A percentile compares a stretch with the other conserved stretches of the same genome.
These are phyloP conservation scores for Cheirogaleus major DNA, from an alignment of 2,797 vertebrate species.

Conservation along the genomic window DNA sequence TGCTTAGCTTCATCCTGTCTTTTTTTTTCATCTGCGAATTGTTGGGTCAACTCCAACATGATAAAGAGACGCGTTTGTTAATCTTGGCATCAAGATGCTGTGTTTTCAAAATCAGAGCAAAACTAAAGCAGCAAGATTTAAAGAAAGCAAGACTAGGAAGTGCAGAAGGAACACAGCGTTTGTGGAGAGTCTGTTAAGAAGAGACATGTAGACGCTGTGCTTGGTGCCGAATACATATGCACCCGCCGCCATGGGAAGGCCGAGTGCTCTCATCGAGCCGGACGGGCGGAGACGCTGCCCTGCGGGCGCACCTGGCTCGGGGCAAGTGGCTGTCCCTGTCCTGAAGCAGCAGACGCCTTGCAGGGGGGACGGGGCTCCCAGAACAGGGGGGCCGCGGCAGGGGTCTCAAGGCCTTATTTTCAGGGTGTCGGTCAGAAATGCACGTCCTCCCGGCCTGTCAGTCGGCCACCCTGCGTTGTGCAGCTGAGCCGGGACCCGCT, in stretches of 20 bases:
- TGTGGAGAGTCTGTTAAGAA: not conserved
- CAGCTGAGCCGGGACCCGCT: rapidly evolving
- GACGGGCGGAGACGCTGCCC: rapidly evolving
- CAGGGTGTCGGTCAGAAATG: rapidly evolving
- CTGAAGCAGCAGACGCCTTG: rapidly evolving
- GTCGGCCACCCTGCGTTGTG: rapidly evolving
- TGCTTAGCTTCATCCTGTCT: not conserved
- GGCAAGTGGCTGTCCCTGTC: too few species aligned
- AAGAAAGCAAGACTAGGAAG: not conserved
- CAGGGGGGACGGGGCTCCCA: rapidly evolving
- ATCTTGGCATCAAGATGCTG: conserved; percentile 54
- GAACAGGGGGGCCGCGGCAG: rapidly evolving
- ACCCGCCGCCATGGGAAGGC: rapidly evolving
- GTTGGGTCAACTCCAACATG: conserved; percentile 33
- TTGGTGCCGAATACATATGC: rapidly evolving
- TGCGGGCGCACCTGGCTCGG: rapidly evolving
- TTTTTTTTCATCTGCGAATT: not conserved
- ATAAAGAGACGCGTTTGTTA: conserved; percentile 55
- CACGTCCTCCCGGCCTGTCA: rapidly evolving
- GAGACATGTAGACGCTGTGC: not conserved
- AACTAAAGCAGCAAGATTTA: not conserved
- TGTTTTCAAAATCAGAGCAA: not conserved
- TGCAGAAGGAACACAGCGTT: rapidly evolving
- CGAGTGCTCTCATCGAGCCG: rapidly evolving
- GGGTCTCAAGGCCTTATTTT: not conserved